These are phyloP conservation scores for Cisticola juncidis DNA, from an alignment of 2,113 vertebrate genomes.

Conservation along the genomic window DNA sequence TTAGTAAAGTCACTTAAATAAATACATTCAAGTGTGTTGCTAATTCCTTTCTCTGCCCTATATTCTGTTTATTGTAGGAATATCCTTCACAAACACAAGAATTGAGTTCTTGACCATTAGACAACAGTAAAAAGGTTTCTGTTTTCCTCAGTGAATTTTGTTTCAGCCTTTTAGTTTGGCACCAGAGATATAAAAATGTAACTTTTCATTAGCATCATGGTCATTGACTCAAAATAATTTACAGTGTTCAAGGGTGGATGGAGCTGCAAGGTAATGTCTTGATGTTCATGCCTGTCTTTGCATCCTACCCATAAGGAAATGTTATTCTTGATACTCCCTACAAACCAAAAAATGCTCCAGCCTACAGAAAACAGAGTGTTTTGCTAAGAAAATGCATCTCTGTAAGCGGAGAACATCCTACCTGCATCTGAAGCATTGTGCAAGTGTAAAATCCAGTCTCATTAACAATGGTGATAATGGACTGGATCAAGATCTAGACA, in stretches of 20 bases:
- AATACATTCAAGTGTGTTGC: background rate
- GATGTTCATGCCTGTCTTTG: background rate
- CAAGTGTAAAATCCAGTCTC: background rate
- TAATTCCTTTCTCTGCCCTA: background rate
- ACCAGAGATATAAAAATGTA: background rate
- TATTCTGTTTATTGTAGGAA: background rate
- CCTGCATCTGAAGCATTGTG: background rate
- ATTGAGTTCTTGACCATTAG: background rate
- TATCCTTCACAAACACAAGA: background rate
- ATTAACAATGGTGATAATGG: background rate
- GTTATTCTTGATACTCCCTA: background rate
- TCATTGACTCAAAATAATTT: background rate
- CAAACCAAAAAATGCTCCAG: background rate
- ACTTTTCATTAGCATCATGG: background rate
- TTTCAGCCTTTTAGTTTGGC: background rate
- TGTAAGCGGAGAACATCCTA: background rate
- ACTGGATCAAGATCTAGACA: background rate
- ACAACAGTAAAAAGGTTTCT: background rate
- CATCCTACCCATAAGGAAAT: background rate
- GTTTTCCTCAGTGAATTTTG: background rate
- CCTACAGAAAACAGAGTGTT: background rate
- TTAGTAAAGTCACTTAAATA: background rate
- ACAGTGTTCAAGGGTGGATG: background rate
- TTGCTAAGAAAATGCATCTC: background rate
- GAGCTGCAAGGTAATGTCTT: background rate